Conservation (phyloP, 2,113 vertebrate species). For the Solenodon paradoxus region DNA sequence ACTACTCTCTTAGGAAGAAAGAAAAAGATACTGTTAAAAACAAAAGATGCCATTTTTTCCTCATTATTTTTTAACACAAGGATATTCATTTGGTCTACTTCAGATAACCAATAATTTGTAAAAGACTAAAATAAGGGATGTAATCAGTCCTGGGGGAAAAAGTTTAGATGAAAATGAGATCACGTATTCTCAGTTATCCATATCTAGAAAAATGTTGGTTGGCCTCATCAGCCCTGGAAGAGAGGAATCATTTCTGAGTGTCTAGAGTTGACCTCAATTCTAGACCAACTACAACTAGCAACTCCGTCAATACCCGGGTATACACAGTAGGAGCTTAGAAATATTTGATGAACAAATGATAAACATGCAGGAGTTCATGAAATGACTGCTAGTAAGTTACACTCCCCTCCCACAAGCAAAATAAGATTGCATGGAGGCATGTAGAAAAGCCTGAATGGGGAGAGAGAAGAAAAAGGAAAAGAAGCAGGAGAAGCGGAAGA, state of each 20-base stretch:
- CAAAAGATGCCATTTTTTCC: neutral
- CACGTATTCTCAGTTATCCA: neutral
- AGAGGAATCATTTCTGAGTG: neutral
- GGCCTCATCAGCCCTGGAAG: neutral
- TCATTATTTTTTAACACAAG: constrained; percentile 4
- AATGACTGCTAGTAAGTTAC: neutral
- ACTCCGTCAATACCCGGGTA: neutral
- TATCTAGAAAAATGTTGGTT: neutral
- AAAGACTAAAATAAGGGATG: neutral
- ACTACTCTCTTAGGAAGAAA: neutral
- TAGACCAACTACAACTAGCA: neutral
- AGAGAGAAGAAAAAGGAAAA: neutral
- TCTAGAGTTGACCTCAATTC: neutral
- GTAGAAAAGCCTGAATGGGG: neutral
- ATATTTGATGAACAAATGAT: neutral
- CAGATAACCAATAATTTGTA: neutral
- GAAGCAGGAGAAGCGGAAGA: neutral
- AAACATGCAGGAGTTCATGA: neutral
- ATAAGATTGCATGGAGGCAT: neutral
- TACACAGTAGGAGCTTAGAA: neutral
- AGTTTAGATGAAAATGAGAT: neutral
- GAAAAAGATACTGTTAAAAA: neutral
- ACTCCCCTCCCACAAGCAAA: neutral
- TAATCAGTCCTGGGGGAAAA: neutral
- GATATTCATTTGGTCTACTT: constrained; percentile 24